Percentiles rank a stretch among this genome's conserved stretches.
Evolutionary conservation across 2,113 vertebrate species (phyloP).

Genomic region (Sander vitreus): DNA sequence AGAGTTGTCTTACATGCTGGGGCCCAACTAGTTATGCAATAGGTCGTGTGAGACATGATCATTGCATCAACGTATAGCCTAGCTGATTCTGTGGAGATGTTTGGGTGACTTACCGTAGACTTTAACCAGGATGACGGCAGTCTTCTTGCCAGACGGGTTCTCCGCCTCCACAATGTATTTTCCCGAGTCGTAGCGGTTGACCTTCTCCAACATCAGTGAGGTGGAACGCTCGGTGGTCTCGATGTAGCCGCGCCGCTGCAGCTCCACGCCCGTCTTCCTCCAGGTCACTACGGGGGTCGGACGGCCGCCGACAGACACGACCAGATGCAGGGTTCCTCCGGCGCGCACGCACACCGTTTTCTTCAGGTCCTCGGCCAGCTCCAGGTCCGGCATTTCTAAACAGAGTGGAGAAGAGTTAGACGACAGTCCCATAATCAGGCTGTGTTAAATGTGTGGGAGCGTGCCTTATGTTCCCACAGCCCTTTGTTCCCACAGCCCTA

Average conservation of each 20-base stretch:
- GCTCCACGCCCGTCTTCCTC: slow-evolving; percentile 94
- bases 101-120: slow-evolving; percentile 88
- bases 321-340: slow-evolving; percentile 91
- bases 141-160: slow-evolving; percentile 98
- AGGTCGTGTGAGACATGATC: too few relatives aligned
- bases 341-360: slow-evolving; percentile 95
- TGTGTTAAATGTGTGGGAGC: too few relatives aligned
- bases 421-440: neutral
- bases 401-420: neutral
- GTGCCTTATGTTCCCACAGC: too few relatives aligned
- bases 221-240: slow-evolving; percentile 95
- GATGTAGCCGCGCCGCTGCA: slow-evolving; percentile 91
- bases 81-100: neutral
- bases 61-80: too few relatives aligned
- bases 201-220: slow-evolving; percentile 93
- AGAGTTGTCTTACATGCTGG: too few relatives aligned
- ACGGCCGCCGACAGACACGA: slow-evolving; percentile 92
- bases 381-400: slow-evolving; percentile 95
- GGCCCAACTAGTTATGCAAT: too few relatives aligned
- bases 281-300: slow-evolving; percentile 91
- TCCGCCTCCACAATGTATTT: slow-evolving; percentile 97
- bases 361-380: slow-evolving; percentile 94
- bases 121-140: slow-evolving; percentile 93
- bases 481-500: too few relatives aligned
- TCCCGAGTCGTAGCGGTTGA: slow-evolving; percentile 95